Percentiles rank a stretch among this genome's conserved stretches.
Evolutionary conservation across 2,888 invertebrate species (phyloP).

Genomic region (Unio delphinus): DNA sequence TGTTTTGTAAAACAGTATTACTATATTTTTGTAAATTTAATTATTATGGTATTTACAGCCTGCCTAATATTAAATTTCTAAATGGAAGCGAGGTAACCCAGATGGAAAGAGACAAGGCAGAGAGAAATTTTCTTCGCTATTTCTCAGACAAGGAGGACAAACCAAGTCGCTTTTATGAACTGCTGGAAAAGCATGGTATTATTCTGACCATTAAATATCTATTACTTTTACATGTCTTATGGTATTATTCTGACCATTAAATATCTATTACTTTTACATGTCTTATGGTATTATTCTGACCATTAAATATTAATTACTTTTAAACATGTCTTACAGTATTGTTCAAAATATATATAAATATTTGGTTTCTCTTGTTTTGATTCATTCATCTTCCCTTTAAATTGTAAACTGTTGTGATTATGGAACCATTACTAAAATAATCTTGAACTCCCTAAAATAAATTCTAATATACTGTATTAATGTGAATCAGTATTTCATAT

Average conservation of each 20-base stretch:
- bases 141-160: conserved; percentile 47
- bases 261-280: too few species aligned
- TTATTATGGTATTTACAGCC: conserved; percentile 31
- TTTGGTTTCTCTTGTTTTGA: too few species aligned
- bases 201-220: background rate
- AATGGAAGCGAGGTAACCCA: conserved; percentile 61
- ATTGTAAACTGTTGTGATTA: too few species aligned
- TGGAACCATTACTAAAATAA: too few species aligned
- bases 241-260: conserved; percentile 30
- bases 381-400: too few species aligned
- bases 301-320: background rate
- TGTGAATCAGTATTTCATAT: too few species aligned
- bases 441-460: too few species aligned
- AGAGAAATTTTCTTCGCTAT: conserved; percentile 53
- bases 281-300: conserved; percentile 39
- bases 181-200: conserved; percentile 60
- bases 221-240: conserved; percentile 12
- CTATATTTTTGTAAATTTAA: background rate
- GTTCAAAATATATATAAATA: too few species aligned
- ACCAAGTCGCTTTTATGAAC: conserved; percentile 44
- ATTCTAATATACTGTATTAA: too few species aligned
- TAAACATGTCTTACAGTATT: too few species aligned
- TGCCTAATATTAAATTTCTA: conserved; percentile 54
- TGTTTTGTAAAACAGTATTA: background rate
- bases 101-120: conserved; percentile 58